These are phyloP conservation scores for Lagocephalus sceleratus DNA, from an alignment of 2,797 vertebrate species.

Conservation along the genomic window DNA sequence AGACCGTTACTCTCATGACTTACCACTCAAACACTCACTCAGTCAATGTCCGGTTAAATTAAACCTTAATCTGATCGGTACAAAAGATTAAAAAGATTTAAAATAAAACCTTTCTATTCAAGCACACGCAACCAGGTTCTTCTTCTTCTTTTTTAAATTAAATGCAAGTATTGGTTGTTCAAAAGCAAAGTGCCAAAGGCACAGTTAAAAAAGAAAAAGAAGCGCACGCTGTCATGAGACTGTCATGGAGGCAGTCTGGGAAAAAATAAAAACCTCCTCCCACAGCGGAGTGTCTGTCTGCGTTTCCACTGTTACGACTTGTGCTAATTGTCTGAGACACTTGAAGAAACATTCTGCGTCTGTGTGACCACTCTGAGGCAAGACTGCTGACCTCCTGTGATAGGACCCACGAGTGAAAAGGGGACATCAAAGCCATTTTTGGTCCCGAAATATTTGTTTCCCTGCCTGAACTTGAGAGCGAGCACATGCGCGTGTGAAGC, in stretches of 20 bases:
- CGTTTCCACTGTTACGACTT: constrained; percentile 32
- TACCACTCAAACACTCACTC: constrained; percentile 56
- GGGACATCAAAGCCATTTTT: constrained; percentile 61
- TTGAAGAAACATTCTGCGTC: constrained; percentile 34
- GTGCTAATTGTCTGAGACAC: constrained; percentile 23
- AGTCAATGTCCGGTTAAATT: constrained; percentile 54
- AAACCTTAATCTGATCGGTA: constrained; percentile 63
- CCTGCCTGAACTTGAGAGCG: constrained; percentile 21
- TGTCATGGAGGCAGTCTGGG: constrained; percentile 54
- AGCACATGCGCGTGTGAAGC: constrained; percentile 32
- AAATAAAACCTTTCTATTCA: constrained; percentile 27
- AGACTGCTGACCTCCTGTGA: constrained; percentile 55
- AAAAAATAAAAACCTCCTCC: constrained; percentile 40
- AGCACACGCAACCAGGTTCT: constrained; percentile 9
- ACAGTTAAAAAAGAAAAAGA: constrained; percentile 15
- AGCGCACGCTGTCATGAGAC: constrained; percentile 41
- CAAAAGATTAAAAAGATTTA: constrained; percentile 38
- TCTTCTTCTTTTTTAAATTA: constrained; percentile 18
- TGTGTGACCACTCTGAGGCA: constrained; percentile 42
- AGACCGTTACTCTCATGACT: constrained; percentile 52
- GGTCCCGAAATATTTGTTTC: constrained; percentile 43
- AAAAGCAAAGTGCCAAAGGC: constrained; percentile 14
- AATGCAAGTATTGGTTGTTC: neutral
- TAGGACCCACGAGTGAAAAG: constrained; percentile 23
- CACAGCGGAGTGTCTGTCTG: constrained; percentile 12